Evolutionary conservation across 2,797 vertebrate genomes (phyloP).

Genomic region (Halcyon leucocephala): DNA sequence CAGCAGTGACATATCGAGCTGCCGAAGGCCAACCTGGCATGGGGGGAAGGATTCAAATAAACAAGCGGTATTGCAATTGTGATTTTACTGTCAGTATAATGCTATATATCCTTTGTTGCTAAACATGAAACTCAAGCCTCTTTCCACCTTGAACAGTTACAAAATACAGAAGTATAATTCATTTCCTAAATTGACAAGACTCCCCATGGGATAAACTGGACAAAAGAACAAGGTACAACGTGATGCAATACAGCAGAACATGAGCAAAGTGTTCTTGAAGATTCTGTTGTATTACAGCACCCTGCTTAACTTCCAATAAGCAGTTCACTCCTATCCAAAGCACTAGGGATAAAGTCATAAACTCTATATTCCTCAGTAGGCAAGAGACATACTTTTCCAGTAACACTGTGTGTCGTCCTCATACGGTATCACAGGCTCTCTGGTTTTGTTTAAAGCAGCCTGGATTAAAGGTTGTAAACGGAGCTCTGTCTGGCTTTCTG

Average conservation of each 20-base stretch:
- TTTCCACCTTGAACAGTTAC: not conserved
- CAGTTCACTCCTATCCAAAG: not conserved
- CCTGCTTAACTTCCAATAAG: not conserved
- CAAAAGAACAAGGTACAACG: not conserved
- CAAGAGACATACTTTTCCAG: not conserved
- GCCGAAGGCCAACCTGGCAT: conserved; percentile 92
- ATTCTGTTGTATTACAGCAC: not conserved
- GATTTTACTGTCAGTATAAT: not conserved
- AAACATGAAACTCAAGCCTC: not conserved
- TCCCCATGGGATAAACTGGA: not conserved
- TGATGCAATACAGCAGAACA: not conserved
- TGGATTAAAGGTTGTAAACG: not conserved
- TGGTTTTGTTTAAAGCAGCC: not conserved
- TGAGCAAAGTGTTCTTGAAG: not conserved
- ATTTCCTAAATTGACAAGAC: not conserved
- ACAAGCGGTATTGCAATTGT: not conserved
- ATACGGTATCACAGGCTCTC: not conserved
- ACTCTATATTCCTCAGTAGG: not conserved
- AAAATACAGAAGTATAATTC: not conserved
- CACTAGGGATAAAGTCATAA: not conserved
- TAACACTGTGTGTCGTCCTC: not conserved
- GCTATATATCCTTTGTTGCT: not conserved
- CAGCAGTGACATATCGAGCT: conserved; percentile 98
- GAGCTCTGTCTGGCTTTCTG: not conserved
- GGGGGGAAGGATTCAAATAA: not conserved